These are phyloP conservation scores for Limanda limanda DNA, from an alignment of 2,113 vertebrate species.

Conservation along the genomic window DNA sequence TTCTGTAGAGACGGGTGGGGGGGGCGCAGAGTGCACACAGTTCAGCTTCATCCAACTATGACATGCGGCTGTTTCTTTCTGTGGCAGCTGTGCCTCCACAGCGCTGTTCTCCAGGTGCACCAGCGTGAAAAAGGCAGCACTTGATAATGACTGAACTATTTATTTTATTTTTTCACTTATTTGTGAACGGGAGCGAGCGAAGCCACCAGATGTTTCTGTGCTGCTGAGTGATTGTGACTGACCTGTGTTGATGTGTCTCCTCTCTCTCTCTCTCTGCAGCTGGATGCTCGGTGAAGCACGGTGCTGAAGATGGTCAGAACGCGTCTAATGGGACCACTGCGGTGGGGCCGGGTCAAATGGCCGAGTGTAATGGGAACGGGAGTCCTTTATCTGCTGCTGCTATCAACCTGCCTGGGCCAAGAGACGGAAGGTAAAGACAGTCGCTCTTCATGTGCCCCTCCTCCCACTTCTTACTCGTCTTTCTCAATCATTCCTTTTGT, in stretches of 20 bases:
- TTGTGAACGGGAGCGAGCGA: background rate
- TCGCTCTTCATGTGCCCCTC: background rate
- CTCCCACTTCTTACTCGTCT: background rate
- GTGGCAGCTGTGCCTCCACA: constrained; percentile 20
- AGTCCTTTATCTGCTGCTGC: constrained; percentile 72
- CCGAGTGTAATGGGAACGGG: constrained; percentile 50
- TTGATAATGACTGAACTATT: constrained; percentile 6
- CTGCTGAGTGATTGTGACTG: constrained; percentile 28
- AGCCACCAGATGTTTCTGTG: constrained; percentile 1
- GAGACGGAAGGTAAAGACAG: constrained; percentile 73
- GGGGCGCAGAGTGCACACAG: background rate
- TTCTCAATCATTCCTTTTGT: background rate
- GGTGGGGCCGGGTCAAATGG: constrained; percentile 65
- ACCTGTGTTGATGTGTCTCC: constrained; percentile 28
- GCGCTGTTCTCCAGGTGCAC: background rate
- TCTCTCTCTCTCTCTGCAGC: constrained; percentile 57
- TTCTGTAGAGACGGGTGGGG: background rate
- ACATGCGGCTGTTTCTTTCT: background rate
- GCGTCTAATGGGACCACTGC: constrained; percentile 50
- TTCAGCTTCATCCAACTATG: constrained; percentile 32
- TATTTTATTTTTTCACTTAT: background rate
- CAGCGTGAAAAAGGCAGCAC: constrained; percentile 1
- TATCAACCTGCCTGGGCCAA: constrained; percentile 73
- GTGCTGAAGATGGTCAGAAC: constrained; percentile 73
- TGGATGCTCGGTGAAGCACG: constrained; percentile 62